These are phyloP conservation scores for Homarus americanus DNA, from an alignment of 1,140 invertebrate species.

Conservation along the genomic window DNA sequence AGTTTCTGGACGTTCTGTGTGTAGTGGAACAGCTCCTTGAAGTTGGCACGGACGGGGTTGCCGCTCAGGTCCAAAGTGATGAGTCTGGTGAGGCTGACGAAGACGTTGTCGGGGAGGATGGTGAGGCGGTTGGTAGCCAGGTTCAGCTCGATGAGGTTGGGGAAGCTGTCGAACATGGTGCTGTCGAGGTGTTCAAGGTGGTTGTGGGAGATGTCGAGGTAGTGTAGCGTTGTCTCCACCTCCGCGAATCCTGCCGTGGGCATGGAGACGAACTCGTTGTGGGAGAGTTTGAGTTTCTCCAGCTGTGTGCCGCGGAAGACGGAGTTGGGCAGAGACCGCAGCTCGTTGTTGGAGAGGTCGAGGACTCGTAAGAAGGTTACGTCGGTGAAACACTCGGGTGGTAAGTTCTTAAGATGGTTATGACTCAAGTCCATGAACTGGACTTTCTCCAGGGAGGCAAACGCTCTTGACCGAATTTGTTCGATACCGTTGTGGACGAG, in stretches of 20 bases:
- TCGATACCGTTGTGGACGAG: conserved; percentile 87
- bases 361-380: conserved; percentile 86
- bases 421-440: conserved; percentile 89
- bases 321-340: conserved; percentile 87
- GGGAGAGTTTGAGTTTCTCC: conserved; percentile 88
- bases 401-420: conserved; percentile 87
- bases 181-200: conserved; percentile 91
- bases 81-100: conserved; percentile 86
- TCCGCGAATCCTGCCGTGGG: conserved; percentile 75
- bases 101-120: conserved; percentile 92
- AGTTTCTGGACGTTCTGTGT: conserved; percentile 87
- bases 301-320: conserved; percentile 88
- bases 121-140: conserved; percentile 89
- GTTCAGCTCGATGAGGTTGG: conserved; percentile 87
- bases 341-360: conserved; percentile 86
- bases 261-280: conserved; percentile 88
- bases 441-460: conserved; percentile 83
- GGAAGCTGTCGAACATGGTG: conserved; percentile 90
- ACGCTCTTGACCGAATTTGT: conserved; percentile 84
- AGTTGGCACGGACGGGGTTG: conserved; percentile 90
- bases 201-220: conserved; percentile 77
- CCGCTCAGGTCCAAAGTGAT: conserved; percentile 88
- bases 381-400: conserved; percentile 90
- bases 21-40: conserved; percentile 93
- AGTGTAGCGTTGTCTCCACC: conserved; percentile 73